A percentile compares a stretch with the other conserved stretches of the same genome.
phyloP scores from a whole-genome alignment of 2,888 invertebrate species.

The Eilema griseolum region DNA sequence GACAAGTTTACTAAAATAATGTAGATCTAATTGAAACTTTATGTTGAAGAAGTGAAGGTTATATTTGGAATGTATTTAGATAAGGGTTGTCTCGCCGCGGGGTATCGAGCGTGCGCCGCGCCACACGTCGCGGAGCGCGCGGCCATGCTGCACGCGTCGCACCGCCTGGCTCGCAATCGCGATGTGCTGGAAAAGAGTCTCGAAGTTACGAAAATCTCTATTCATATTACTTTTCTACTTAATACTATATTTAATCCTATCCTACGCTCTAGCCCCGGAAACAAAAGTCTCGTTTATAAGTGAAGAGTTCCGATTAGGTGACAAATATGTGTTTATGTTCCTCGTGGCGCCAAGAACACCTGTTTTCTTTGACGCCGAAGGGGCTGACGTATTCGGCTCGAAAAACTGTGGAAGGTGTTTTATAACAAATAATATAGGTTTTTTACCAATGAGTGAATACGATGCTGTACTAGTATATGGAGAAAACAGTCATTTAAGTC shows the following conservation, averaged over 20 bases:
- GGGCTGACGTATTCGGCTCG: slow-evolving; percentile 60
- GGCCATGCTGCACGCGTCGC: slow-evolving; percentile 55
- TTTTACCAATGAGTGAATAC: slow-evolving; percentile 67
- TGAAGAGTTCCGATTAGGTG: slow-evolving; percentile 63
- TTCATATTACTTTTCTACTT: slow-evolving; percentile 59
- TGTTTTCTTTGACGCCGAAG: slow-evolving; percentile 62
- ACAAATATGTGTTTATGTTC: slow-evolving; percentile 65
- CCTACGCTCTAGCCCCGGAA: slow-evolving; percentile 56
- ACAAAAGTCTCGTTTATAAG: slow-evolving; percentile 58
- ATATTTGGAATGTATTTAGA: slow-evolving; percentile 21
- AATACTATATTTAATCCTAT: slow-evolving; percentile 57
- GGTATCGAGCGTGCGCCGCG: slow-evolving; percentile 67
- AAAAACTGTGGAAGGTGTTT: slow-evolving; percentile 65
- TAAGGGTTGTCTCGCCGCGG: slow-evolving; percentile 43
- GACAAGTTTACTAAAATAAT: slow-evolving; percentile 9
- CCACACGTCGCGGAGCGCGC: slow-evolving; percentile 62
- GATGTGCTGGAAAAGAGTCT: slow-evolving; percentile 67
- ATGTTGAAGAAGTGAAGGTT: slow-evolving; percentile 8
- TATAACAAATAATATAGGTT: slow-evolving; percentile 70
- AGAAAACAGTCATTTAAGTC: slow-evolving; percentile 45
- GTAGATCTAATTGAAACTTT: slow-evolving; percentile 20
- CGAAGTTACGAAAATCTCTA: slow-evolving; percentile 62
- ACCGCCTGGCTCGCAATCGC: slow-evolving; percentile 48
- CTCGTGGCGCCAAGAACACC: slow-evolving; percentile 56
- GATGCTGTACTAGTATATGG: slow-evolving; percentile 66